phyloP scores from a whole-genome alignment of 1,140 invertebrate genomes.

The Saccostrea glomerata region DNA sequence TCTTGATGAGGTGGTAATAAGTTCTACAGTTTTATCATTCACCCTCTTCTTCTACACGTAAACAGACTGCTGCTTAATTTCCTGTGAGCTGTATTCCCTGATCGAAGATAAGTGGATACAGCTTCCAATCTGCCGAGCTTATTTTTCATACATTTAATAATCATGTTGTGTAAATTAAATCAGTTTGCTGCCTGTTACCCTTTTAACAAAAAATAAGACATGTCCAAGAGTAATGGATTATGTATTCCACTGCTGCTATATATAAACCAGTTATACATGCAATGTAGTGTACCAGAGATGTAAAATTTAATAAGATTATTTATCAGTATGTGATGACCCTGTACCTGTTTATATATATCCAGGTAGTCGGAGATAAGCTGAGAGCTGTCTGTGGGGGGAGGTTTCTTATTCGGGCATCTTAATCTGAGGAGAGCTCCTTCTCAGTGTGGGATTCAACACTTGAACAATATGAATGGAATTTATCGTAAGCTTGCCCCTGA shows the following conservation, averaged over 20 bases:
- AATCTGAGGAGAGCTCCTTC: neutral
- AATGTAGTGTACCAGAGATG: neutral
- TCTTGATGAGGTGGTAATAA: neutral
- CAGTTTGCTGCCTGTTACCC: neutral
- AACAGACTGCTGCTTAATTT: constrained; percentile 26
- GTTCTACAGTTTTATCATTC: neutral
- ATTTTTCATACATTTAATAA: constrained; percentile 17
- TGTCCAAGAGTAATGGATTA: neutral
- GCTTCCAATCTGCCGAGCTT: neutral
- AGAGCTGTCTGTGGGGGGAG: neutral
- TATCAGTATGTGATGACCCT: neutral
- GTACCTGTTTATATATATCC: constrained; percentile 31
- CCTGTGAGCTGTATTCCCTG: neutral
- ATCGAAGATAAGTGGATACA: constrained; percentile 31
- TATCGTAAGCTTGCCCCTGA: constrained; percentile 5
- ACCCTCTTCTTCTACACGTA: neutral
- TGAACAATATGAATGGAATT: constrained; percentile 28
- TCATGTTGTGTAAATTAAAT: constrained; percentile 13
- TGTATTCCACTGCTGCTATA: neutral
- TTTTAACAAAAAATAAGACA: neutral
- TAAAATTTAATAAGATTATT: neutral
- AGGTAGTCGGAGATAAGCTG: neutral
- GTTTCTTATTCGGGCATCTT: neutral
- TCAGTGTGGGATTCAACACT: neutral
- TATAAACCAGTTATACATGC: neutral